A percentile compares a stretch with the other conserved stretches of the same genome.
Evolutionary conservation across 2,888 invertebrate genomes (phyloP).

Genomic region (Taenaris catops): DNA sequence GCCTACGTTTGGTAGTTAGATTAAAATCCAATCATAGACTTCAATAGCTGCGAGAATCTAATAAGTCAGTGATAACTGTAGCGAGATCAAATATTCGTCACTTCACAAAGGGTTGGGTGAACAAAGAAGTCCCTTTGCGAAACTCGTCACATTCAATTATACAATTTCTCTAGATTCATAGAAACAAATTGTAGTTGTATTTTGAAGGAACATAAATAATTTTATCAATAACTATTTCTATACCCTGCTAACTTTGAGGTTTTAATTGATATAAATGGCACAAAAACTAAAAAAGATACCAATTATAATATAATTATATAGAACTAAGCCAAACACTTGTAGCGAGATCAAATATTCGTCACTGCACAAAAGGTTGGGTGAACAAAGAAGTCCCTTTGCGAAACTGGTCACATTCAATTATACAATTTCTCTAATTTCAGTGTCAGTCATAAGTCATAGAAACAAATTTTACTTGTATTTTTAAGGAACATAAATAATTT

Average conservation of each 20-base stretch:
- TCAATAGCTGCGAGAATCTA: constrained; percentile 8
- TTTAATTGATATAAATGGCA: too few relatives aligned
- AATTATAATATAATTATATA: too few relatives aligned
- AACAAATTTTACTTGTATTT: too few relatives aligned
- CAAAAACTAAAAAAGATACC: too few relatives aligned
- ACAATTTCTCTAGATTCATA: background rate
- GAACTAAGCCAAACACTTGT: too few relatives aligned
- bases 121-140: constrained; percentile 1
- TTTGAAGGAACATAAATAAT: too few relatives aligned
- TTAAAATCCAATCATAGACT: constrained; percentile 11
- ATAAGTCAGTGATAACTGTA: constrained; percentile 8
- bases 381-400: background rate
- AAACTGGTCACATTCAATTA: background rate
- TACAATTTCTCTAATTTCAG: background rate
- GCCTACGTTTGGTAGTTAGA: constrained; percentile 5
- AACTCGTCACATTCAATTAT: background rate
- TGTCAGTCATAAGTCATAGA: too few relatives aligned
- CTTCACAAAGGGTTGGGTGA: constrained; percentile 2
- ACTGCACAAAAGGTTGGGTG: constrained; percentile 3
- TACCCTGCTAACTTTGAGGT: too few relatives aligned
- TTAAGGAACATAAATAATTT: too few relatives aligned
- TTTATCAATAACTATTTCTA: too few relatives aligned
- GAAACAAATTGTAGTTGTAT: background rate
- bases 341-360: constrained; percentile 6
- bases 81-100: constrained; percentile 7